A percentile compares a stretch with the other conserved stretches of the same genome.
Evolutionary conservation across 2,113 vertebrate species (phyloP).

Genomic region (Lipophrys pholis): DNA sequence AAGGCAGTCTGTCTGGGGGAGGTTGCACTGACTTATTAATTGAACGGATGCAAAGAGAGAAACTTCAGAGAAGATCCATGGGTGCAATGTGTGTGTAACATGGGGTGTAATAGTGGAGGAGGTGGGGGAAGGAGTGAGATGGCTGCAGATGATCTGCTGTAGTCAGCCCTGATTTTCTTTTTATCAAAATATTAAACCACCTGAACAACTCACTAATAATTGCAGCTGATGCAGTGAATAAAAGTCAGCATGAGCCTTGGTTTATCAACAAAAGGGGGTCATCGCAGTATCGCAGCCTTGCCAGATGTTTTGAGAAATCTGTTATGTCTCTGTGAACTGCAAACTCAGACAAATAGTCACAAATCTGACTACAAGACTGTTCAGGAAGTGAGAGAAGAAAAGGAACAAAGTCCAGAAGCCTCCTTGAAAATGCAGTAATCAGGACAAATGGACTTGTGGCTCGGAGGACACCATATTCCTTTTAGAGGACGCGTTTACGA

Average conservation of each 20-base stretch:
- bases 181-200: too few relatives aligned
- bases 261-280: slow-evolving; percentile 15
- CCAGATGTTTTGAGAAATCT: slow-evolving; percentile 12
- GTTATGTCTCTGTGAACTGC: neutral
- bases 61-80: neutral
- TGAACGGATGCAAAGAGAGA: neutral
- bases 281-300: slow-evolving; percentile 19
- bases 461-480: slow-evolving; percentile 37
- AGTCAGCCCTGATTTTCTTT: too few relatives aligned
- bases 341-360: slow-evolving; percentile 32
- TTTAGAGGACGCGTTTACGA: slow-evolving; percentile 43
- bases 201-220: too few relatives aligned
- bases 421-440: slow-evolving; percentile 40
- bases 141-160: too few relatives aligned
- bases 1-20: neutral
- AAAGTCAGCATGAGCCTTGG: neutral
- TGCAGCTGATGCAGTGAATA: neutral
- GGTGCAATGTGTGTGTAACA: too few relatives aligned
- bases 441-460: slow-evolving; percentile 41
- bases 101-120: too few relatives aligned
- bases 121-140: too few relatives aligned
- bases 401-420: too few relatives aligned
- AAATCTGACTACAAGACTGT: slow-evolving; percentile 16
- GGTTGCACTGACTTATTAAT: neutral
- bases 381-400: too few relatives aligned